These are phyloP conservation scores for Cygnus olor DNA, from an alignment of 2,797 vertebrate genomes.

Conservation along the genomic window DNA sequence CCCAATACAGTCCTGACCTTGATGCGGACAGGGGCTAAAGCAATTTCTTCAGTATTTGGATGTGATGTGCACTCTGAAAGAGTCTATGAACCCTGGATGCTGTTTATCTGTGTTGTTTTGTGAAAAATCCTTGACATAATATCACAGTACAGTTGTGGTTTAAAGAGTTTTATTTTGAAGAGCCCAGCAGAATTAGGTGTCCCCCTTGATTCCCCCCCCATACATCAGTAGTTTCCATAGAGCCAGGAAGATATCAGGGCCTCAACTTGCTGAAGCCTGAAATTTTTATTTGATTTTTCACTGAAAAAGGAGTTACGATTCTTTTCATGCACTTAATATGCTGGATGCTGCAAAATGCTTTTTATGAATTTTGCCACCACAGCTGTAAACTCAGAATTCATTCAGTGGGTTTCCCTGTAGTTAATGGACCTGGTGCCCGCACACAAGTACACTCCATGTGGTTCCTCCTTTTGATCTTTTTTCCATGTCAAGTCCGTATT, in stretches of 20 bases:
- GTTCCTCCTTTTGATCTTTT: conserved; percentile 34
- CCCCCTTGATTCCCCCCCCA: not conserved
- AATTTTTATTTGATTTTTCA: not conserved
- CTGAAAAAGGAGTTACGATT: rapidly evolving
- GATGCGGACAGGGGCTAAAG: not conserved
- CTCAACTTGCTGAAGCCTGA: not conserved
- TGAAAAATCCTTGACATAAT: not conserved
- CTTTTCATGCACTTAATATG: not conserved
- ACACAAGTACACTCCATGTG: not conserved
- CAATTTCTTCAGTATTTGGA: not conserved
- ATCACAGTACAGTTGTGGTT: not conserved
- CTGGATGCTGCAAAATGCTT: not conserved
- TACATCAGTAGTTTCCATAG: not conserved
- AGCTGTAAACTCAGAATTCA: conserved; percentile 7
- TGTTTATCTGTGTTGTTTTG: not conserved
- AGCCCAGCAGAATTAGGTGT: not conserved
- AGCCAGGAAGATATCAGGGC: not conserved
- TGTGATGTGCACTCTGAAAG: not conserved
- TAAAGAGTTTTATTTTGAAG: not conserved
- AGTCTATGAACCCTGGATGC: not conserved
- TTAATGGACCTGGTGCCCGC: not conserved
- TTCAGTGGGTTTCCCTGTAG: conserved; percentile 29
- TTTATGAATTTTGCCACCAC: conserved; percentile 19
- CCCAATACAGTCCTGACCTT: not conserved
- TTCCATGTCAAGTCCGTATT: conserved; percentile 21